Percentiles rank a stretch among this genome's conserved stretches.
Evolutionary conservation across 2,888 invertebrate species (phyloP).

Genomic region (Lepas anatifera): DNA sequence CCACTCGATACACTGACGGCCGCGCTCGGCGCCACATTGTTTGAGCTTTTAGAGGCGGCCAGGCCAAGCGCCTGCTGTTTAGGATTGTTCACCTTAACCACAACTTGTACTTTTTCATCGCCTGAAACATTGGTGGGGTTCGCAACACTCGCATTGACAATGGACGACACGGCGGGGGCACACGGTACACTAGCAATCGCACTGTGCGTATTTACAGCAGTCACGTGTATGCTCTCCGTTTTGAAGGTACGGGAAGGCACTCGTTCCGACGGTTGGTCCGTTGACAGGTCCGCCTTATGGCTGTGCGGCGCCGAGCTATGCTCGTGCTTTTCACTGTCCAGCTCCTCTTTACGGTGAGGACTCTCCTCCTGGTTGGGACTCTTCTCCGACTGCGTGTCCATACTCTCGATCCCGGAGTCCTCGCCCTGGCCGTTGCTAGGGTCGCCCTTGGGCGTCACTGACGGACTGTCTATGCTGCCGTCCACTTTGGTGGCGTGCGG

Average conservation of each 20-base stretch:
- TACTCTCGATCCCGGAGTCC: conserved; percentile 82
- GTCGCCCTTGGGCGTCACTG: conserved; percentile 25
- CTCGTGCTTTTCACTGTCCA: conserved; percentile 22
- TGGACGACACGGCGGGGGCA: neutral
- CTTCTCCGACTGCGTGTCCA: conserved; percentile 87
- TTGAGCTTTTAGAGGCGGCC: neutral
- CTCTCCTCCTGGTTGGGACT: conserved; percentile 64
- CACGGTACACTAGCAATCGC: neutral
- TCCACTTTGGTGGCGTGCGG: conserved; percentile 23
- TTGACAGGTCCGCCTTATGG: neutral
- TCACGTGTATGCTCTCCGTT: neutral
- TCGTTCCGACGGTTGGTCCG: conserved; percentile 10
- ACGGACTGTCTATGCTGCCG: conserved; percentile 23
- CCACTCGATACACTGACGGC: neutral
- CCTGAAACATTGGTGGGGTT: conserved; percentile 5
- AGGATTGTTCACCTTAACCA: neutral
- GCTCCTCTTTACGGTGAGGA: conserved; percentile 24
- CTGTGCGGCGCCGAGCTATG: neutral
- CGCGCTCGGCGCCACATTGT: neutral
- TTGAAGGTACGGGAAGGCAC: conserved; percentile 12
- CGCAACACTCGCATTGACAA: neutral
- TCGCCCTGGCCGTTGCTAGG: conserved; percentile 45
- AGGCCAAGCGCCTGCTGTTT: neutral
- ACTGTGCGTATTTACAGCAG: conserved; percentile 12
- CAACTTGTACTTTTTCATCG: conserved; percentile 9